Evolutionary conservation across 1,140 invertebrate genomes (phyloP), one percentile per base, ranked within the genome.

Genomic region (Pygmarrhopalites habei): DNA sequence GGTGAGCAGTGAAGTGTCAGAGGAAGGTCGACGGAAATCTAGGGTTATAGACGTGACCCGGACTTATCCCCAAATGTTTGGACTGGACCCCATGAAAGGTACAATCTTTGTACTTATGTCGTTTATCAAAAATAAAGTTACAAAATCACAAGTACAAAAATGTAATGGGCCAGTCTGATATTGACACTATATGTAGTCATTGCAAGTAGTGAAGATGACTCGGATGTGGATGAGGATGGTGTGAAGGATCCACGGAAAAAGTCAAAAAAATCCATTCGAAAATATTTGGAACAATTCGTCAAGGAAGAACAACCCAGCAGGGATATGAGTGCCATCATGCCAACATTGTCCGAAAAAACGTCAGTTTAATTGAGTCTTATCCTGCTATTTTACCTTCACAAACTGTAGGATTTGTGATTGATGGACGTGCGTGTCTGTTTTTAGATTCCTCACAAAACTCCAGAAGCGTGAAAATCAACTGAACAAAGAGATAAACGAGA

Each of bases 371-470:
- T 12, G n/a, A 10, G 10, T 41, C n/a, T 41, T n/a, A 41, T 12
- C 39, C 39, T 41, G 10, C n/a, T 10, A 12, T 41, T n/a, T 12
- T n/a, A 5, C 21, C 26, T 26, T 4, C 19, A 21, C 23, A 7
- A 25, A 53, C 7, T 4, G 4, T 28, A 28, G 7, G 2, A 32
- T 19, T 26, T 53, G n/a, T 17, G 30, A 30, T 35, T 39, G 19
- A 35, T 41, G 21, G 35, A 23, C 12, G 2, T 12, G 39, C n/a
- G n/a, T n/a, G n/a, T n/a, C 28, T 21, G 52, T 52, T 47, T 32
- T 7, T 25, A 65, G 59, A n/a, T 66, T 66, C 44, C 35, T 61
- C n/a, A 51, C 52, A 23, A 66, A 61, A 41, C 51, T 66, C 5
- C 44, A 66, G 26, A 25, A 46, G 10, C 59, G 64, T 15, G 64